phyloP scores from a whole-genome alignment of 92 coral and sea anemone species.

The Bergia puertoricense region DNA sequence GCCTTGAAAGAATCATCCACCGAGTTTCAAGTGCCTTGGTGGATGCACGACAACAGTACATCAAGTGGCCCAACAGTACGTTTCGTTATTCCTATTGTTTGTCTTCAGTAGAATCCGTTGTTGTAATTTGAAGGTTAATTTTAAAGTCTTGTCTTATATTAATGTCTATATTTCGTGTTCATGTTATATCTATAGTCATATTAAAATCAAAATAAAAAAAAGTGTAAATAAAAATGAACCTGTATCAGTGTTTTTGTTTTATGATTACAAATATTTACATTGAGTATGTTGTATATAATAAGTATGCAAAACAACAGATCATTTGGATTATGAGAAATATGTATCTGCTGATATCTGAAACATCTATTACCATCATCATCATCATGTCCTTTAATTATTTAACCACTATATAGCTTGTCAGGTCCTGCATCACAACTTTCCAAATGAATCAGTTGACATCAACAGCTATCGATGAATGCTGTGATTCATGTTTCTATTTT shows the following conservation, averaged over 20 bases:
- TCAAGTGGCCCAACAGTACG: neutral
- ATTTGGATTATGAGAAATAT: neutral
- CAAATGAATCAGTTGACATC: too few species aligned
- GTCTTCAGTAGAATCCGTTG: too few species aligned
- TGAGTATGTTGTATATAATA: too few species aligned
- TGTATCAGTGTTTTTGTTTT: too few species aligned
- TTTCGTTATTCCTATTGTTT: neutral
- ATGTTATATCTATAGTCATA: neutral
- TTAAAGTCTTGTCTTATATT: too few species aligned
- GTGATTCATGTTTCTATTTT: neutral
- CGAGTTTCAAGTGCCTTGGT: neutral
- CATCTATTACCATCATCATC: neutral
- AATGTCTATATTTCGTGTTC: too few species aligned
- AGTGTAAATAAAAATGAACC: neutral
- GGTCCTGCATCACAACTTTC: too few species aligned
- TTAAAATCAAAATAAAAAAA: neutral
- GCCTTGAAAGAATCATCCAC: slow-evolving; percentile 44
- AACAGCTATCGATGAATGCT: neutral
- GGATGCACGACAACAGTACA: slow-evolving; percentile 2
- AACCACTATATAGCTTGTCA: too few species aligned
- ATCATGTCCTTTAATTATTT: neutral
- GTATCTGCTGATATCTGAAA: too few species aligned
- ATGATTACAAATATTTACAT: too few species aligned
- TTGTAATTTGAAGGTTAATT: too few species aligned
- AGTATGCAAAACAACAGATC: too few species aligned